phyloP scores from a whole-genome alignment of 2,797 vertebrate genomes.

The Coracias cyanogaster region DNA sequence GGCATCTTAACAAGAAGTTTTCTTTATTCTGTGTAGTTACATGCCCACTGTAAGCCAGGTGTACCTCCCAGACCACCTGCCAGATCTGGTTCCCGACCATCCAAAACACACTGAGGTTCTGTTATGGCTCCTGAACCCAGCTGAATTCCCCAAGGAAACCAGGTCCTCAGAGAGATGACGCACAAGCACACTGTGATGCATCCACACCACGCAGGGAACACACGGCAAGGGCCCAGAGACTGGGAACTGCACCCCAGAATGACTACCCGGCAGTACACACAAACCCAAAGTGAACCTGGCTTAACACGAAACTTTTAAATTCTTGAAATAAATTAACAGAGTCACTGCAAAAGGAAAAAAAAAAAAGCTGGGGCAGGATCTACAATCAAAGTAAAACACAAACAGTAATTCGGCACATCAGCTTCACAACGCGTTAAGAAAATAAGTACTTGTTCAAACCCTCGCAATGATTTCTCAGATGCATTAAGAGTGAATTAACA shows the following conservation, averaged over 20 bases:
- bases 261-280: background rate
- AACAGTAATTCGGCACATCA: background rate
- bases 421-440: background rate
- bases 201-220: background rate
- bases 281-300: background rate
- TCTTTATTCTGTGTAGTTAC: background rate
- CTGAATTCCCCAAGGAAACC: background rate
- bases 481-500: background rate
- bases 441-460: conserved; percentile 9
- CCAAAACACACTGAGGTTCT: background rate
- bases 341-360: background rate
- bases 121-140: background rate
- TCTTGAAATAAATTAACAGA: background rate
- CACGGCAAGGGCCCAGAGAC: background rate
- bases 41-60: background rate
- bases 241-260: background rate
- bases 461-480: background rate
- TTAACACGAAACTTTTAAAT: background rate
- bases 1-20: background rate
- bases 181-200: background rate
- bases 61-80: background rate
- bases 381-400: background rate
- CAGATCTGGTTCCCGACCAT: background rate
- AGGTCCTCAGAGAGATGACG: background rate
- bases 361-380: background rate